These are phyloP conservation scores for Ctenopoma multispine DNA, from an alignment of 2,797 vertebrate genomes.

Conservation along the genomic window DNA sequence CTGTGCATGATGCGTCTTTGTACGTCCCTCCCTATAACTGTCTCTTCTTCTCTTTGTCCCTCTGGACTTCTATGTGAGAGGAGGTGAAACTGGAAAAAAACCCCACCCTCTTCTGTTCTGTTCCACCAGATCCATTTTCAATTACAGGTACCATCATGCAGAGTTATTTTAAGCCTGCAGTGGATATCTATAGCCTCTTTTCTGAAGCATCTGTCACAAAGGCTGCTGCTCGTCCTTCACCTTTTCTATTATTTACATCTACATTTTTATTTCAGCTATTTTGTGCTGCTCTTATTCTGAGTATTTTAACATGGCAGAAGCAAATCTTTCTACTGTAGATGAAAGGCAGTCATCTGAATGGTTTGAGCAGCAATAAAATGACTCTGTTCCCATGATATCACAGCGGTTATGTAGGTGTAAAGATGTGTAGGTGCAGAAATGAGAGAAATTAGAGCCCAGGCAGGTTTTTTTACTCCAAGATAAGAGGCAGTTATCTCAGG, in stretches of 20 bases:
- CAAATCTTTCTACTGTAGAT: not conserved
- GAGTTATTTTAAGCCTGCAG: constrained; percentile 49
- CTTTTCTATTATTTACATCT: constrained; percentile 66
- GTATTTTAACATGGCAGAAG: not conserved
- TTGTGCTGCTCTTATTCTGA: not conserved
- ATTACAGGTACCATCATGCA: constrained; percentile 48
- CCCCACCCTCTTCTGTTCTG: constrained; percentile 2
- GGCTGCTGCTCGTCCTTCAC: constrained; percentile 33
- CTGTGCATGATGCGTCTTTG: no score
- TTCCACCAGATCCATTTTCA: constrained; percentile 41
- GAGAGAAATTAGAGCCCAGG: constrained; percentile 33
- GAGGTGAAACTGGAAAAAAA: constrained; percentile 5
- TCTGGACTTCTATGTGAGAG: not conserved
- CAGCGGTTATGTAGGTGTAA: constrained; percentile 44
- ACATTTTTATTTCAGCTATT: constrained; percentile 24
- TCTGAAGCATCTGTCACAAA: constrained; percentile 45
- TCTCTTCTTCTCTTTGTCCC: not conserved
- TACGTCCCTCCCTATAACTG: no score
- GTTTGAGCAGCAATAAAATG: constrained; percentile 19
- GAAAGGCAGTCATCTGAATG: not conserved
- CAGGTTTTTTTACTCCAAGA: constrained; percentile 4
- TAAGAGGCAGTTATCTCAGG: not conserved
- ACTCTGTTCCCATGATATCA: constrained; percentile 15
- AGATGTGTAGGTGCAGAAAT: constrained; percentile 39
- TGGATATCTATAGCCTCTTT: constrained; percentile 59